Evolutionary conservation across 2,888 invertebrate genomes (phyloP), one percentile per base, ranked within the genome.

Genomic region (Caenorhabditis sp.): DNA sequence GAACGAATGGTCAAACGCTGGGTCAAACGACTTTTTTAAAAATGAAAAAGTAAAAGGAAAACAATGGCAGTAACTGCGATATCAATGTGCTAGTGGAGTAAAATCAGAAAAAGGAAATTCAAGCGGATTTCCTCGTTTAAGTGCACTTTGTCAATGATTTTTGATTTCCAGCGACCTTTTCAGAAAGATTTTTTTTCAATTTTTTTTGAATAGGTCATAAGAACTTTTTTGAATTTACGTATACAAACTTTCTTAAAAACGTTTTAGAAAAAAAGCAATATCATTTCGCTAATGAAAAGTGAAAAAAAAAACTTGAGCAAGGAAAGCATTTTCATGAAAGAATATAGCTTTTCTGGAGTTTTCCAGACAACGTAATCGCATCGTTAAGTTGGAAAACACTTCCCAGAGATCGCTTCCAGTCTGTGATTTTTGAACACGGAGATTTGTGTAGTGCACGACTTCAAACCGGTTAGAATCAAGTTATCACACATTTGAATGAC

Each of bases 61-160:
- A 47, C 13, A 50, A 11, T n/a, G 20, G 5, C 40, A 40, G 55
- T 26, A 2, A 56, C 8, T 8, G 64, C n/a, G n/a, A n/a, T n/a
- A n/a, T n/a, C n/a, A n/a, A n/a, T n/a, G n/a, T n/a, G n/a, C n/a
- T n/a, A n/a, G n/a, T n/a, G n/a, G n/a, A n/a, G n/a, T n/a, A n/a
- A n/a, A n/a, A n/a, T n/a, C 55, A 72, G 50, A 58, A 58, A 64
- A 55, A 56, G 44, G 47, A 11, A 47, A 28, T 18, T 51, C 60
- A 70, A 24, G 18, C 15, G 8, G 24, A n/a, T 28, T 51, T 37
- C 28, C 53, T 28, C 53, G 44, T 40, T 71, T 24, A 8, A 51
- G 4, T 71, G 61, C 61, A 71, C 71, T 61, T 56, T 62, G 28
- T 37, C 9, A n/a, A 28, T 62, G 71, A 71, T 71, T 71, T 62